phyloP scores from a whole-genome alignment of 2,888 invertebrate genomes.

The Psylliodes chrysocephalus region DNA sequence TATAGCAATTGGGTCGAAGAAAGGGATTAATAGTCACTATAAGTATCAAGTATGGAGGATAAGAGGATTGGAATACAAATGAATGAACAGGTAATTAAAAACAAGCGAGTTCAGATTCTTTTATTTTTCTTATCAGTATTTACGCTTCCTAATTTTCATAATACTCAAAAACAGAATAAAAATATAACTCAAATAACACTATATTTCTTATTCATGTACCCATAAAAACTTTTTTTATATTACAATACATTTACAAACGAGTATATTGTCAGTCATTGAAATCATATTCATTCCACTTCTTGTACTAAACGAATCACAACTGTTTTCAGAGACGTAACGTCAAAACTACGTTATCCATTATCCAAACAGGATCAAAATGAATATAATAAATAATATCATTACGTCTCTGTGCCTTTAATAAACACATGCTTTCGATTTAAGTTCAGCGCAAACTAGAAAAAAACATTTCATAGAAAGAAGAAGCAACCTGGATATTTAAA shows the following conservation, averaged over 20 bases:
- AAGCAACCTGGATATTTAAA: too few relatives aligned
- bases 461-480: too few relatives aligned
- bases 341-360: too few relatives aligned
- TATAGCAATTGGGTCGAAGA: too few relatives aligned
- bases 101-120: background rate
- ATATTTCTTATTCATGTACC: constrained; percentile 37
- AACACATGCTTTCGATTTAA: too few relatives aligned
- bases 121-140: background rate
- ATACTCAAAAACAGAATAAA: background rate
- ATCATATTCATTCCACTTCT: constrained; percentile 44
- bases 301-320: constrained; percentile 52
- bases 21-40: too few relatives aligned
- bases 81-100: background rate
- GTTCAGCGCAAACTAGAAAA: too few relatives aligned
- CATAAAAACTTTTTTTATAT: constrained; percentile 55
- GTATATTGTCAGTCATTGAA: constrained; percentile 58
- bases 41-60: too few relatives aligned
- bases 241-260: constrained; percentile 52
- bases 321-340: background rate
- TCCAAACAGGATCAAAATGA: too few relatives aligned
- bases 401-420: too few relatives aligned
- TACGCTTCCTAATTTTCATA: background rate
- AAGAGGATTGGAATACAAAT: too few relatives aligned
- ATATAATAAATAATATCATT: too few relatives aligned
- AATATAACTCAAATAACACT: background rate